Evolutionary conservation across 2,797 vertebrate genomes (phyloP).

Genomic region (Tragelaphus oryx): DNA sequence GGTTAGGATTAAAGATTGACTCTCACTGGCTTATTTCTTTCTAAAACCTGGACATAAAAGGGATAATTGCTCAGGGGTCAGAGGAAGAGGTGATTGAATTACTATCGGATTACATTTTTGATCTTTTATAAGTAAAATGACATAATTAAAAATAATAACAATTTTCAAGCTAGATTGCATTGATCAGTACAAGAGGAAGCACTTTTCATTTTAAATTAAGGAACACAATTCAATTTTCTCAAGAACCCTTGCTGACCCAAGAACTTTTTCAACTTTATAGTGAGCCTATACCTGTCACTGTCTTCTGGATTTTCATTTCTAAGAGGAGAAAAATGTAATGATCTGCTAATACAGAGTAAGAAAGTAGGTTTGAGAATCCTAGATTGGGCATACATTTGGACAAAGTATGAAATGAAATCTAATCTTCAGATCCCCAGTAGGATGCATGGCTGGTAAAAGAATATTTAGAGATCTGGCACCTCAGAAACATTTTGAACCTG

Average conservation of each 20-base stretch:
- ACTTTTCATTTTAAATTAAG: slow-evolving; percentile 11
- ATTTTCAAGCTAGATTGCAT: background rate
- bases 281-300: background rate
- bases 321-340: background rate
- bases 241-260: slow-evolving; percentile 6
- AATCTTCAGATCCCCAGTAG: background rate
- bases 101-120: background rate
- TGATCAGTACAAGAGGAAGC: background rate
- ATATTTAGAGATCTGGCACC: background rate
- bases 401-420: background rate
- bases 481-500: background rate
- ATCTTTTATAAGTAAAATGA: background rate
- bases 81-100: background rate
- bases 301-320: background rate
- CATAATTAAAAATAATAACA: background rate
- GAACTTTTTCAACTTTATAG: background rate
- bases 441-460: background rate
- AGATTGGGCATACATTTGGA: background rate
- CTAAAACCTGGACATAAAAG: background rate
- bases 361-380: background rate
- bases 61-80: background rate
- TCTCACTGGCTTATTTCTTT: background rate
- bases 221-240: slow-evolving; percentile 30
- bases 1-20: background rate
- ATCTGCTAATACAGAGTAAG: background rate